phyloP scores from a whole-genome alignment of 2,113 vertebrate species.

The Silurus glanis region DNA sequence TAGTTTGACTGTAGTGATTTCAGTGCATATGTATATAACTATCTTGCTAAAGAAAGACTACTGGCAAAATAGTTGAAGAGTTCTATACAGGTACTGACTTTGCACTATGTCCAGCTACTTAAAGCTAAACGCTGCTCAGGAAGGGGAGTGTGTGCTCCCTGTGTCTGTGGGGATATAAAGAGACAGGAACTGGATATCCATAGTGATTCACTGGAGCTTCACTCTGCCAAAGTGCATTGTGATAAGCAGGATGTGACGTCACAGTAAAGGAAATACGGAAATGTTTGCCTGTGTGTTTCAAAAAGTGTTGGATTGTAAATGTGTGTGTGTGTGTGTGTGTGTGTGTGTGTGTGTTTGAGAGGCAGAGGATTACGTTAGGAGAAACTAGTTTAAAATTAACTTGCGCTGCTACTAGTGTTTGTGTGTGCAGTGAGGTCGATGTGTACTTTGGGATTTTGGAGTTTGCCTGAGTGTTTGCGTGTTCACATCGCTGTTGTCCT shows the following conservation, averaged over 20 bases:
- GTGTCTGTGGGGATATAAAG: constrained; percentile 24
- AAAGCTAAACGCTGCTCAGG: constrained; percentile 1
- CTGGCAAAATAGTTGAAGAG: background rate
- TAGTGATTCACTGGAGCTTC: constrained; percentile 39
- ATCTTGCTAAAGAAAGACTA: background rate
- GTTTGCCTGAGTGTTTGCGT: constrained; percentile 30
- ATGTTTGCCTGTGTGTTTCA: constrained; percentile 38
- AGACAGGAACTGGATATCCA: constrained; percentile 47
- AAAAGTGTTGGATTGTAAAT: background rate
- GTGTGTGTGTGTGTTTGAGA: constrained; percentile 23
- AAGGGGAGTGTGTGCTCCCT: constrained; percentile 26
- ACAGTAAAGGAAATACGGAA: constrained; percentile 43
- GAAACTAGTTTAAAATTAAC: background rate
- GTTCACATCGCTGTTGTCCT: constrained; percentile 27
- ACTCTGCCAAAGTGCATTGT: constrained; percentile 51
- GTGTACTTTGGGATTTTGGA: constrained; percentile 35
- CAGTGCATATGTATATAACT: background rate
- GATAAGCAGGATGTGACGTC: constrained; percentile 60
- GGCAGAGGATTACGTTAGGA: constrained; percentile 11
- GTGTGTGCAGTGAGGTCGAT: constrained; percentile 26
- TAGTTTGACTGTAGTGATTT: background rate
- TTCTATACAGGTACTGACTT: background rate
- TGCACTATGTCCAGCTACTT: background rate
- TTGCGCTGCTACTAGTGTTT: background rate
- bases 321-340: constrained; percentile 18